Evolutionary conservation across 2,113 vertebrate species (phyloP).

Genomic region (Orycteropus afer): DNA sequence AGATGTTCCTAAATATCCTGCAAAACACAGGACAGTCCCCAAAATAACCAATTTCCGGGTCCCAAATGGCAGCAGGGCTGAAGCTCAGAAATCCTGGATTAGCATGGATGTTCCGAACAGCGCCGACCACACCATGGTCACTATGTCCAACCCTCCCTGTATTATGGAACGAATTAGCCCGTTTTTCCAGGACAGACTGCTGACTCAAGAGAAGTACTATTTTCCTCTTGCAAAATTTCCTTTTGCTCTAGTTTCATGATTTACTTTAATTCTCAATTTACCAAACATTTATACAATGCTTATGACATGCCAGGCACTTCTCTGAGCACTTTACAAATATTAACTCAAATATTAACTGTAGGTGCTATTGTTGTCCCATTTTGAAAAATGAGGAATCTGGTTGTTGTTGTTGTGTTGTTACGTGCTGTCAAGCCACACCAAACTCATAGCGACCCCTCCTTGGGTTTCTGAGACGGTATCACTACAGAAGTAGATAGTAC

Average conservation of each 20-base stretch:
- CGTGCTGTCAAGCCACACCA: no score
- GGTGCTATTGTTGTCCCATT: neutral
- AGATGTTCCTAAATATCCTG: neutral
- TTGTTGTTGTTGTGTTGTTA: no score
- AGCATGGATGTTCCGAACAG: neutral
- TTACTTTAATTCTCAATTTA: conserved; percentile 10
- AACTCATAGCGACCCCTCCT: no score
- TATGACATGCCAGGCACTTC: neutral
- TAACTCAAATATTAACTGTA: neutral
- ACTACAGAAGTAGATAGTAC: no score
- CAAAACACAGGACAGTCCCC: neutral
- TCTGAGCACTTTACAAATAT: neutral
- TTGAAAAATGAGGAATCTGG: neutral
- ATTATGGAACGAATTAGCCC: neutral
- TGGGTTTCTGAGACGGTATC: no score
- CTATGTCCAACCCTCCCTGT: neutral
- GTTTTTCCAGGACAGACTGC: neutral
- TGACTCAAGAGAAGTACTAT: neutral
- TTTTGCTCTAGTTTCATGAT: neutral
- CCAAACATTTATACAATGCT: neutral
- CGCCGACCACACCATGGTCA: neutral
- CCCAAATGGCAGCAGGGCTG: fast-evolving
- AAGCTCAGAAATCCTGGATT: neutral
- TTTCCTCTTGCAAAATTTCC: neutral
- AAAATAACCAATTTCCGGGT: no score